phyloP scores from a whole-genome alignment of 1,140 invertebrate species.

The Drosophila kanapiae region DNA sequence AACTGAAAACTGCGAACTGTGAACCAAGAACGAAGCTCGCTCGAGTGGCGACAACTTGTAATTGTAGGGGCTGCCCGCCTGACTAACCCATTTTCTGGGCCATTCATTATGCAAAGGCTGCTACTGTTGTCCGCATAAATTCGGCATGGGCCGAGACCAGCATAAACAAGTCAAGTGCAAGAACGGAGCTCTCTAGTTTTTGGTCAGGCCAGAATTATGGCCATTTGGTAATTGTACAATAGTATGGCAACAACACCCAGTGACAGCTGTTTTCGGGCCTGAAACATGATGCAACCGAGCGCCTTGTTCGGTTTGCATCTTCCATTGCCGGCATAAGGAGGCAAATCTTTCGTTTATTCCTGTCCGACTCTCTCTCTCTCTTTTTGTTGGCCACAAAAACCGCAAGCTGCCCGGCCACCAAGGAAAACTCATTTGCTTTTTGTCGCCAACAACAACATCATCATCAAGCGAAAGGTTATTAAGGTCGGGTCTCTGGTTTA shows the following conservation, averaged over 20 bases:
- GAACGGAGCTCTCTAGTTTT: conserved; percentile 41
- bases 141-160: conserved; percentile 25
- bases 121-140: conserved; percentile 57
- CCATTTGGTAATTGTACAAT: conserved; percentile 67
- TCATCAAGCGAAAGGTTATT: conserved; percentile 26
- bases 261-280: conserved; percentile 41
- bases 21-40: conserved; percentile 9
- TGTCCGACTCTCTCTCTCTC: conserved; percentile 1
- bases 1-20: conserved; percentile 8
- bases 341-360: neutral
- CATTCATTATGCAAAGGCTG: conserved; percentile 61
- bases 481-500: conserved; percentile 21
- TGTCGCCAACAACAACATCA: conserved; percentile 22
- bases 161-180: conserved; percentile 72
- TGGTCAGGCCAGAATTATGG: conserved; percentile 53
- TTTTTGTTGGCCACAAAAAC: conserved; percentile 49
- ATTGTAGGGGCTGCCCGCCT: conserved; percentile 15
- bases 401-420: conserved; percentile 22
- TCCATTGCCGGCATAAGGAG: neutral
- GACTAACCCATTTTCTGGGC: conserved; percentile 24
- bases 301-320: conserved; percentile 12
- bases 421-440: conserved; percentile 49
- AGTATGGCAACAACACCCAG: conserved; percentile 29
- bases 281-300: conserved; percentile 26
- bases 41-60: conserved; percentile 41